Evolutionary conservation across 2,113 vertebrate species (phyloP).

Genomic region (Aphyosemion australe): DNA sequence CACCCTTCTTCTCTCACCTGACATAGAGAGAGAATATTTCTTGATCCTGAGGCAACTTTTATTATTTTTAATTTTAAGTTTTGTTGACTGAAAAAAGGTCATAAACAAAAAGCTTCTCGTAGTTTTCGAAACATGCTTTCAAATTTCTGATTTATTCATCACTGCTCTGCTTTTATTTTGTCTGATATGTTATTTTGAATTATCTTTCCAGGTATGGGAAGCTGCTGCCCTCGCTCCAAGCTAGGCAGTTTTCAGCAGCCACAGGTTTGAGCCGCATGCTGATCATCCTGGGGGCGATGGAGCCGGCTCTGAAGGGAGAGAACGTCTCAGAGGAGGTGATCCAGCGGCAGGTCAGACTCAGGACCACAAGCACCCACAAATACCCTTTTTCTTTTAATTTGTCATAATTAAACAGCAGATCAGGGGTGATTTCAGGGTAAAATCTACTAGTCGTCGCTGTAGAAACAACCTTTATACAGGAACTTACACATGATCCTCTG

Average conservation of each 20-base stretch:
- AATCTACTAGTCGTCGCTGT: not conserved
- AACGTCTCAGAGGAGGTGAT: conserved; percentile 74
- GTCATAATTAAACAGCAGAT: not conserved
- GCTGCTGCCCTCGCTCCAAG: conserved; percentile 78
- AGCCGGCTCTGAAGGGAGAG: conserved; percentile 69
- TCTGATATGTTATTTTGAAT: not conserved
- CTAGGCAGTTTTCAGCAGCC: conserved; percentile 81
- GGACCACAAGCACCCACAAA: not conserved
- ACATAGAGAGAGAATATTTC: conserved; percentile 41
- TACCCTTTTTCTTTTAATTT: not conserved
- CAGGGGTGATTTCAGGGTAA: not conserved
- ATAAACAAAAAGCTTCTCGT: too few relatives aligned
- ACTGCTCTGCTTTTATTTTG: not conserved
- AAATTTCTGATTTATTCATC: not conserved
- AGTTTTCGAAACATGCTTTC: too few relatives aligned
- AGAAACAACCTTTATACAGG: not conserved
- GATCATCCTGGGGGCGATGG: conserved; percentile 78
- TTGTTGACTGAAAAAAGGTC: not conserved
- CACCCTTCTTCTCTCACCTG: conserved; percentile 63
- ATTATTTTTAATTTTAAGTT: conserved; percentile 33
- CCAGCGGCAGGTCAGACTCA: conserved; percentile 77
- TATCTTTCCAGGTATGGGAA: conserved; percentile 73
- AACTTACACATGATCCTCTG: too few relatives aligned
- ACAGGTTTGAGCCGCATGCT: conserved; percentile 80
- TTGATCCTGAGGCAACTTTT: conserved; percentile 65